phyloP scores from a whole-genome alignment of 2,888 invertebrate species.

The Aquatica leii region DNA sequence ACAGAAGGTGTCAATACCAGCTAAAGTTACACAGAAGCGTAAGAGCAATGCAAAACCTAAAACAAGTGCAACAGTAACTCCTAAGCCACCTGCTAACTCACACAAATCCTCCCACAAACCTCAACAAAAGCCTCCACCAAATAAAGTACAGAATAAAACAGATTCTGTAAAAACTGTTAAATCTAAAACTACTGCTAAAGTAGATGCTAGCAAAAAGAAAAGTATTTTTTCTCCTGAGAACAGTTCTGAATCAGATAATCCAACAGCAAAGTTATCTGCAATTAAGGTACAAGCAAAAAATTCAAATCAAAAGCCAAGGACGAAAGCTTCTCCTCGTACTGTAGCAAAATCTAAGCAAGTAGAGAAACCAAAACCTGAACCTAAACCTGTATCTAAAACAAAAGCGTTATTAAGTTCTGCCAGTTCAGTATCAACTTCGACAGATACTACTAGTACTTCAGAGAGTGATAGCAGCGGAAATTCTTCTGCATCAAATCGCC shows the following conservation, averaged over 20 bases:
- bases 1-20: constrained; percentile 56
- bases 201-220: constrained; percentile 68
- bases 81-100: constrained; percentile 51
- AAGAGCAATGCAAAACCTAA: constrained; percentile 70
- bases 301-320: constrained; percentile 58
- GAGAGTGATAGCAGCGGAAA: constrained; percentile 56
- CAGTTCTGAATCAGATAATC: constrained; percentile 69
- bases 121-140: constrained; percentile 41
- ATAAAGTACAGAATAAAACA: constrained; percentile 29
- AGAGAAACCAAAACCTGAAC: constrained; percentile 50
- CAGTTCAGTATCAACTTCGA: constrained; percentile 57
- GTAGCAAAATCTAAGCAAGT: constrained; percentile 62
- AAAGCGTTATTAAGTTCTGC: constrained; percentile 68
- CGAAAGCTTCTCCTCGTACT: constrained; percentile 57
- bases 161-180: constrained; percentile 27
- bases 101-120: constrained; percentile 41
- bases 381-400: constrained; percentile 62
- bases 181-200: constrained; percentile 36
- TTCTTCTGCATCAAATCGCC: constrained; percentile 46
- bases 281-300: constrained; percentile 57
- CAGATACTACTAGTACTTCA: constrained; percentile 53
- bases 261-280: constrained; percentile 58
- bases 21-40: constrained; percentile 61
- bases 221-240: constrained; percentile 87
- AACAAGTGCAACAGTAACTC: constrained; percentile 69